Evolutionary conservation across 2,888 invertebrate genomes (phyloP).

Genomic region (Carterocephalus palaemon): DNA sequence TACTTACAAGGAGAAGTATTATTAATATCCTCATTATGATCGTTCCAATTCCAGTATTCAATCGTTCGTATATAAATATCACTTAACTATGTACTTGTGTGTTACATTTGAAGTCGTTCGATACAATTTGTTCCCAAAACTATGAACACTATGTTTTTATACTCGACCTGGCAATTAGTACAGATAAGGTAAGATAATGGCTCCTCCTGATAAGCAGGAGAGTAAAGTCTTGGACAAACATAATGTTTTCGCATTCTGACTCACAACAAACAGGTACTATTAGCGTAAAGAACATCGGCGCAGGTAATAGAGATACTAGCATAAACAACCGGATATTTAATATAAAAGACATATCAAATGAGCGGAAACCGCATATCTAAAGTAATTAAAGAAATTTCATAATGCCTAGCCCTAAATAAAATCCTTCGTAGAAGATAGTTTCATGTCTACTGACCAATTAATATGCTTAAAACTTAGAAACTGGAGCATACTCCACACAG

Average conservation of each 20-base stretch:
- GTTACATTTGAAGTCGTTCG: slow-evolving; percentile 70
- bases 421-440: too few species aligned
- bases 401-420: too few species aligned
- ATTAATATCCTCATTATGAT: slow-evolving; percentile 63
- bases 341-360: slow-evolving; percentile 32
- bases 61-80: slow-evolving; percentile 60
- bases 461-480: too few species aligned
- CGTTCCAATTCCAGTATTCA: slow-evolving; percentile 49
- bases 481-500: too few species aligned
- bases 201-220: slow-evolving; percentile 58
- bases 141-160: slow-evolving; percentile 58
- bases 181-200: slow-evolving; percentile 72
- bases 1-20: slow-evolving; percentile 66
- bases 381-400: slow-evolving; percentile 18
- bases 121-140: slow-evolving; percentile 51
- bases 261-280: slow-evolving; percentile 54
- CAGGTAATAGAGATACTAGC: slow-evolving; percentile 39
- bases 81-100: slow-evolving; percentile 39
- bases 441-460: too few species aligned
- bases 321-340: slow-evolving; percentile 60
- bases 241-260: slow-evolving; percentile 71
- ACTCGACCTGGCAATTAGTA: slow-evolving; percentile 58
- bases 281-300: slow-evolving; percentile 33
- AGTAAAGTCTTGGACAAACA: slow-evolving; percentile 62
- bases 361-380: slow-evolving; percentile 46